Evolutionary conservation across 1,140 invertebrate genomes (phyloP).

Genomic region (Lasaia peninsularis): DNA sequence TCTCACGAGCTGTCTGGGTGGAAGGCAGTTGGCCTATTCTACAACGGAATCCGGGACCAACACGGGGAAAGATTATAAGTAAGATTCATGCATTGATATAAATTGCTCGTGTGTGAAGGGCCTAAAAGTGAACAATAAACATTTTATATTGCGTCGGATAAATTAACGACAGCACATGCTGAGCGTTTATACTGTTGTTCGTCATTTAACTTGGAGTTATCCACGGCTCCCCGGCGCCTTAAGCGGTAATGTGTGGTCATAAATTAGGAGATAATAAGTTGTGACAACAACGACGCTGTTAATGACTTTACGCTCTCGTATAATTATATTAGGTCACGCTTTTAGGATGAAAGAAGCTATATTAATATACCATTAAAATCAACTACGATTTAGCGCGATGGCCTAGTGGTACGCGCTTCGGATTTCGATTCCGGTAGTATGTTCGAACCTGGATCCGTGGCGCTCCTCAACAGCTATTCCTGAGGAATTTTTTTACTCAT

Average conservation of each 20-base stretch:
- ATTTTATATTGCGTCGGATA: slow-evolving; percentile 47
- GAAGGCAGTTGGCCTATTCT: no score
- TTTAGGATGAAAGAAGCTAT: slow-evolving; percentile 7
- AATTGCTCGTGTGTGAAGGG: not conserved
- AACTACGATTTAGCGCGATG: no score
- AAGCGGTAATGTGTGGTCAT: slow-evolving; percentile 68
- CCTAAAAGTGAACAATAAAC: slow-evolving; percentile 52
- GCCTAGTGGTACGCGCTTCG: no score
- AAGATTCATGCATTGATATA: no score
- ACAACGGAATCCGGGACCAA: no score
- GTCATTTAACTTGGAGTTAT: slow-evolving; percentile 35
- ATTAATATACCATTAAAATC: not conserved
- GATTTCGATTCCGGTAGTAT: no score
- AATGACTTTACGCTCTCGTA: slow-evolving; percentile 46
- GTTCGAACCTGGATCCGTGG: no score
- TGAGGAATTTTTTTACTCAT: no score
- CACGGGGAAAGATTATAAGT: no score
- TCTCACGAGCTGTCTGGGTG: no score
- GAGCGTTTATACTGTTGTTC: slow-evolving; percentile 43
- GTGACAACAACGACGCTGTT: slow-evolving; percentile 62
- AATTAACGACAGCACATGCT: slow-evolving; percentile 62
- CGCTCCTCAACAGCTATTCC: no score
- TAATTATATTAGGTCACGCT: slow-evolving; percentile 23
- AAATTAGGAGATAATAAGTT: slow-evolving; percentile 74
- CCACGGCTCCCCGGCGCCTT: slow-evolving; percentile 53